phyloP scores from a whole-genome alignment of 2,797 vertebrate species.

The Capromys pilorides region DNA sequence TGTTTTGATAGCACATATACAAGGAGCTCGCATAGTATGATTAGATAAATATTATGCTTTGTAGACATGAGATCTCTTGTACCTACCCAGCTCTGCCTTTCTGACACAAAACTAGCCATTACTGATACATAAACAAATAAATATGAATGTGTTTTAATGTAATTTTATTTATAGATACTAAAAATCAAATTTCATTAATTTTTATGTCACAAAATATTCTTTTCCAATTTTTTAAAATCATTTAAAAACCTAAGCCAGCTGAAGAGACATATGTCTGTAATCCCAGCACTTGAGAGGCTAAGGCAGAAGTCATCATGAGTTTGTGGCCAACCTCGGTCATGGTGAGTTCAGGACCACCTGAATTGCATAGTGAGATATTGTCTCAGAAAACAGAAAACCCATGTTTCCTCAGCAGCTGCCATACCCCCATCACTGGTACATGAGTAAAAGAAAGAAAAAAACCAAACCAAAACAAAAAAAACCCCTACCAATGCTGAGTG shows the following conservation, averaged over 20 bases:
- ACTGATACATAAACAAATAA: conserved; percentile 18
- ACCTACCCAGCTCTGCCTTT: neutral
- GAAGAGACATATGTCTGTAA: neutral
- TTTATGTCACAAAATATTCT: conserved; percentile 51
- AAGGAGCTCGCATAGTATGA: neutral
- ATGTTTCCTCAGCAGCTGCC: no score
- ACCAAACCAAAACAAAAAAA: no score
- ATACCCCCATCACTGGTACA: no score
- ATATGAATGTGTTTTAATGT: neutral
- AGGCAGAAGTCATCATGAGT: neutral
- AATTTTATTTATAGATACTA: conserved; percentile 6
- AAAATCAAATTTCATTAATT: conserved; percentile 61
- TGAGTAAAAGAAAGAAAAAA: no score
- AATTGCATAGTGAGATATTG: neutral
- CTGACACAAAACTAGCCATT: conserved; percentile 37
- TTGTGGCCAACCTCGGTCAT: neutral
- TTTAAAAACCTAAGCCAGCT: conserved; percentile 9
- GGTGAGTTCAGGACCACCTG: neutral
- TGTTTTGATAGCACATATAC: conserved; percentile 18
- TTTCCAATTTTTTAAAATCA: conserved; percentile 26
- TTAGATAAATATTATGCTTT: conserved; percentile 38
- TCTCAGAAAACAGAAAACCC: neutral
- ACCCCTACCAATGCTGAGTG: neutral
- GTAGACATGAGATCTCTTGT: conserved; percentile 2
- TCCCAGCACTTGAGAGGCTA: neutral